Conservation (phyloP, 2,888 invertebrate species). For the Brassicogethes aeneus region DNA sequence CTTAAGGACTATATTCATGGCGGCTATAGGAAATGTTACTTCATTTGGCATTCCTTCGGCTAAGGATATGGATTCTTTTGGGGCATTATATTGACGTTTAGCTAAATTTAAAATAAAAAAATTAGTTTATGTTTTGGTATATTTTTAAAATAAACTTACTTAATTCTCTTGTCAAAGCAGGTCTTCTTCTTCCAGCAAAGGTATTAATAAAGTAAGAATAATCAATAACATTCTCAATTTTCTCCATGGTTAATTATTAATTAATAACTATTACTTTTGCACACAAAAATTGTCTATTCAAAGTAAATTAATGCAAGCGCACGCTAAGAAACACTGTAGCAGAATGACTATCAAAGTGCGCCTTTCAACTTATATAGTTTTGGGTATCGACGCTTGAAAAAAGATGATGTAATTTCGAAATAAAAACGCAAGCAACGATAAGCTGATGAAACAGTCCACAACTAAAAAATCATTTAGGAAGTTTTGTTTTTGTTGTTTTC, state of each 20-base stretch:
- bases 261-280: too few species aligned
- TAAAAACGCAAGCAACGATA: constrained; percentile 13
- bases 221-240: constrained; percentile 31
- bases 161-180: constrained; percentile 45
- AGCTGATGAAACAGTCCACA: constrained; percentile 19
- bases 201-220: constrained; percentile 43
- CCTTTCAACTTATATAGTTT: constrained; percentile 11
- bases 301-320: too few species aligned
- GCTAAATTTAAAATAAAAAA: constrained; percentile 35
- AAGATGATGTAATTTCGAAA: constrained; percentile 18
- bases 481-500: neutral
- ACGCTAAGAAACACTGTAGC: constrained; percentile 11
- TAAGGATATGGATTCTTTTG: constrained; percentile 48
- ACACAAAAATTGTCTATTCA: too few species aligned
- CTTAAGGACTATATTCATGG: constrained; percentile 49
- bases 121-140: neutral
- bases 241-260: too few species aligned
- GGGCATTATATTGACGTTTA: constrained; percentile 43
- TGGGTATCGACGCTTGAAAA: constrained; percentile 3
- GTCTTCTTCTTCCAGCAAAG: constrained; percentile 41
- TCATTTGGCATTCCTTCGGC: constrained; percentile 72
- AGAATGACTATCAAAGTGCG: constrained; percentile 9
- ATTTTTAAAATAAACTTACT: constrained; percentile 37
- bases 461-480: constrained; percentile 11
- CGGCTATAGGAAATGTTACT: constrained; percentile 58